Evolutionary conservation across 1,140 invertebrate species (phyloP), one percentile per base, ranked within the genome.

Genomic region (Atta cephalotes): DNA sequence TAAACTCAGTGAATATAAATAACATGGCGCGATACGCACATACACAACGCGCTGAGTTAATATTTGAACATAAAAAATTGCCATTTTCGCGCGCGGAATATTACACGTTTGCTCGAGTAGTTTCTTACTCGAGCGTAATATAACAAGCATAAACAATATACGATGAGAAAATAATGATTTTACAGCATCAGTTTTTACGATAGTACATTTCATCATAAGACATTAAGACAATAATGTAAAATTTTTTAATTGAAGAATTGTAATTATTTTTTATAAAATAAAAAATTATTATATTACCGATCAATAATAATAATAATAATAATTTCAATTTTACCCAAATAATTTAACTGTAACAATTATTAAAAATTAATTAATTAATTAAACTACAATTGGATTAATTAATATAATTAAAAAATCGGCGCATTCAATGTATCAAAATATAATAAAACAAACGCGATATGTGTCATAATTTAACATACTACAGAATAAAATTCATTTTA

Each of bases 21-120:
- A 31, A 60, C 21, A n/a, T 14, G 53, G n/a, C 14, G 49, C 51
- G 49, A 25, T 81, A 71, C 14, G 25, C 62, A n/a, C 18, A 16
- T 25, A 28, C 3, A 82, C 12, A 49, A 45, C 21, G 10, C 49
- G 66, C 21, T 6, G 16, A 49, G 53, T 72, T 82, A 82, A 72
- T 60, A 72, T 82, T 82, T 82, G 51, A 60, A 35, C 51, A 72
- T 1, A 35, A 72, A 72, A 72, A 72, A 60, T 72, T 45, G 51
- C 31, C 51, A 49, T 71, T 82, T 72, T 58, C 35, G 18, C 79
- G 35, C 35, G 35, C 14, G 28, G 12, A n/a, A 62, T 82, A 49
- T 39, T 25, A 45, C 14, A 21, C n/a, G 21, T 58, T 31, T 49
- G 25, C 25, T n/a, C 3, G 16, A 14, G 16, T 72, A 58, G 10